Conservation (phyloP, 2,888 invertebrate species). For the Lepidocyrtinus sp. region DNA sequence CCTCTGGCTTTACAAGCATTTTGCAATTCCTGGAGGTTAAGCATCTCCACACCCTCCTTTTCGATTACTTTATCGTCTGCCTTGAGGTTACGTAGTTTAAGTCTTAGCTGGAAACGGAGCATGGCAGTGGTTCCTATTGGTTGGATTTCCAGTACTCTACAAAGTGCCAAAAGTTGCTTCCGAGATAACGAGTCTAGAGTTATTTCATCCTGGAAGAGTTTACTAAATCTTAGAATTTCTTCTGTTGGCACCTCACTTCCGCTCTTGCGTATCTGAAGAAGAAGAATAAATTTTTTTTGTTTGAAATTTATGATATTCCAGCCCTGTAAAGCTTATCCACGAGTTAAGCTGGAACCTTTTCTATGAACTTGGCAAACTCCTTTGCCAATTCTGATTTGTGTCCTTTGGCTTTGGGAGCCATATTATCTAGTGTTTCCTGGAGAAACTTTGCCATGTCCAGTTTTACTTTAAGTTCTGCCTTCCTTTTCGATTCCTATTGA, state of each 20-base stretch:
- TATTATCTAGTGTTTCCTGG: conserved; percentile 95
- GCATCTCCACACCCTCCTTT: conserved; percentile 92
- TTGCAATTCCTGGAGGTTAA: conserved; percentile 92
- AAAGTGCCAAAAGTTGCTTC: conserved; percentile 92
- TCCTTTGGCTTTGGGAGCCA: conserved; percentile 89
- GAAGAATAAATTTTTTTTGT: background rate
- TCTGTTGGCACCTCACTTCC: conserved; percentile 87
- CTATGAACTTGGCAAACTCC: conserved; percentile 92
- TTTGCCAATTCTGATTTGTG: conserved; percentile 87
- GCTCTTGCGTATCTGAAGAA: conserved; percentile 79
- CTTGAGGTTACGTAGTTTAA: conserved; percentile 90
- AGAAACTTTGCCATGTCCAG: conserved; percentile 99
- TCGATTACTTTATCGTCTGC: conserved; percentile 96
- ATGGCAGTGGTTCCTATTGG: conserved; percentile 93
- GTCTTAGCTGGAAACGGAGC: conserved; percentile 90
- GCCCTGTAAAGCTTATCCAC: too few species aligned
- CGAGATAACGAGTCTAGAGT: conserved; percentile 94
- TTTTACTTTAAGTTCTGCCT: conserved; percentile 91
- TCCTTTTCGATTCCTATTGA: conserved; percentile 84
- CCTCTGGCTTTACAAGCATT: conserved; percentile 94
- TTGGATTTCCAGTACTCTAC: conserved; percentile 89
- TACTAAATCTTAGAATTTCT: conserved; percentile 96
- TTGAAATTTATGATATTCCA: too few species aligned
- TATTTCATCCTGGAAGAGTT: conserved; percentile 98
- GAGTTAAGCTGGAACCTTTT: conserved; percentile 77